These are phyloP conservation scores for Rhinichthys klamathensis DNA, from an alignment of 2,113 vertebrate genomes.

Conservation along the genomic window DNA sequence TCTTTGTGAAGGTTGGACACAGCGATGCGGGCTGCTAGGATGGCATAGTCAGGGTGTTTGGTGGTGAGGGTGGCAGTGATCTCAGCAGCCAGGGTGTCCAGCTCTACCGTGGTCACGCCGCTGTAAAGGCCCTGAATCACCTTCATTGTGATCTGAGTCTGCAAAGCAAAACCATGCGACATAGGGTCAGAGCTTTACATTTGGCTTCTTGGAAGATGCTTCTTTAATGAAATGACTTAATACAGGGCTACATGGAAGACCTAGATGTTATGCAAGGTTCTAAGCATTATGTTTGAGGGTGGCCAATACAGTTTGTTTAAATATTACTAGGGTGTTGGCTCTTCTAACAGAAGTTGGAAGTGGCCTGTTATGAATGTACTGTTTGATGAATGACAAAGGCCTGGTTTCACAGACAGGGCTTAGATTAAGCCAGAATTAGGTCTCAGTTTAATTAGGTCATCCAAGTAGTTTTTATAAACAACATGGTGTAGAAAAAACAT, in stretches of 20 bases:
- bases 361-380: not conserved
- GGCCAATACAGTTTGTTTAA: too few species aligned
- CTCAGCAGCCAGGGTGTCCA: slow-evolving; percentile 94
- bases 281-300: not conserved
- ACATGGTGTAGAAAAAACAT: too few species aligned
- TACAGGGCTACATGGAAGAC: not conserved
- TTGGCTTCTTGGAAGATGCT: not conserved
- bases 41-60: slow-evolving; percentile 94
- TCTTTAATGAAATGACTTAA: not conserved
- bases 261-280: not conserved
- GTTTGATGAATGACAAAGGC: not conserved
- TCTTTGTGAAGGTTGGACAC: slow-evolving; percentile 97
- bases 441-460: too few species aligned
- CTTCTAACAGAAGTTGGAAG: not conserved
- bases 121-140: slow-evolving; percentile 96
- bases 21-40: slow-evolving; percentile 92
- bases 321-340: not conserved
- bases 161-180: slow-evolving; percentile 9
- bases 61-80: slow-evolving; percentile 94
- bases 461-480: too few species aligned
- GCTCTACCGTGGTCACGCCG: slow-evolving; percentile 92
- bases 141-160: slow-evolving; percentile 99
- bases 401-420: too few species aligned
- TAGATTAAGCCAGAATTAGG: too few species aligned
- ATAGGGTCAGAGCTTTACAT: not conserved